phyloP scores from a whole-genome alignment of 2,113 vertebrate genomes.

The Heloderma charlesbogerti region DNA sequence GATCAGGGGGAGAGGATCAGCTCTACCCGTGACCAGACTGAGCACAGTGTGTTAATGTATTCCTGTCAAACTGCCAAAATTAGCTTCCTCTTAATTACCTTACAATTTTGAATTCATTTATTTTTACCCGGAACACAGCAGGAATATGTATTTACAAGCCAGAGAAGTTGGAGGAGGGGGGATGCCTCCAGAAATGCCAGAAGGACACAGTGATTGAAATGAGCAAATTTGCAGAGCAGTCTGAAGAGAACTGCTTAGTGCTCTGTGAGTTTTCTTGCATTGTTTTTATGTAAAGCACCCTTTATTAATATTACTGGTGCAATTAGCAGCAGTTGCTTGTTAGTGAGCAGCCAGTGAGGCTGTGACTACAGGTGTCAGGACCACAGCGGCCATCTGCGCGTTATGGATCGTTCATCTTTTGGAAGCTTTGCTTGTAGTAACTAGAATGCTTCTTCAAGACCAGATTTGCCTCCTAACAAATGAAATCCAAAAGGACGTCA shows the following conservation, averaged over 20 bases:
- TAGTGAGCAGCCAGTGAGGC: neutral
- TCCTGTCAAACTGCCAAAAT: slow-evolving; percentile 23
- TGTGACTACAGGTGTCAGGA: neutral
- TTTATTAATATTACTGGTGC: neutral
- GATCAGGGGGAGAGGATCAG: too few species aligned
- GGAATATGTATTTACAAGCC: neutral
- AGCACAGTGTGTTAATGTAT: neutral
- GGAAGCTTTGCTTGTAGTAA: neutral
- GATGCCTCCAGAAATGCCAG: neutral
- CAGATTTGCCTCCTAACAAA: neutral
- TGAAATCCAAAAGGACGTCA: neutral
- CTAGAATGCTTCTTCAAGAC: neutral
- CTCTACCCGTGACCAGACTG: neutral
- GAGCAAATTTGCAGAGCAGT: neutral
- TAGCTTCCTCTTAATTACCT: slow-evolving; percentile 24
- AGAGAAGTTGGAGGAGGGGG: neutral
- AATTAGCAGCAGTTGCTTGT: neutral
- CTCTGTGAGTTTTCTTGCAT: neutral
- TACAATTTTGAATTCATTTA: neutral
- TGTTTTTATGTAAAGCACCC: neutral
- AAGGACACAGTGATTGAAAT: neutral
- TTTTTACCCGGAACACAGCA: slow-evolving; percentile 1
- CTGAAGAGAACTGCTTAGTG: neutral
- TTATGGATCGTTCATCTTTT: slow-evolving; percentile 1
- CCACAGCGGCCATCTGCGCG: neutral